Evolutionary conservation across 2,888 invertebrate genomes (phyloP), one percentile per base, ranked within the genome.

Genomic region (Pseudoips prasinana): DNA sequence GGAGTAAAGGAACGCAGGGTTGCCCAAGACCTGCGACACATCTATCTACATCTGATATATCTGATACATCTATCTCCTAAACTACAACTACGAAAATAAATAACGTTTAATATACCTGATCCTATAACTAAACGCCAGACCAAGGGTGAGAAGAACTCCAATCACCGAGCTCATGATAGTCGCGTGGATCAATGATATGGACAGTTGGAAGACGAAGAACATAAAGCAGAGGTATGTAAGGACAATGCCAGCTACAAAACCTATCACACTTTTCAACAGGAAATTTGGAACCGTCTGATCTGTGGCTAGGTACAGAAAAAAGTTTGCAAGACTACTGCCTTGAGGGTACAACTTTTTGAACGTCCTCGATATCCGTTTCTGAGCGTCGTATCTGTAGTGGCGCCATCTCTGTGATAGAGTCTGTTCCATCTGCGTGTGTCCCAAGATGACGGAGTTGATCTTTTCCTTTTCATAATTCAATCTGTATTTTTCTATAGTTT

Each of bases 141-240:
- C 93, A 37, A 94, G 69, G 1, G 92, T 92, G 11, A 94, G 76
- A 38, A 92, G 72, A 5, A 91, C 78, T 7, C 93, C 93, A 48
- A 93, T 81, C 23, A 92, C 49, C 1, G 91, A 90, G 58, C 92
- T 92, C 58, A 92, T 73, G 19, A 92, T 67, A 0, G 92, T 92
- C 0, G 93, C 92, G 10, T 90, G 86, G 0, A 90, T 78, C 1
- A 93, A 66, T 1, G 90, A 90, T 59, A 92, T 90, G 30, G 92
- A 91, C 27, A 93, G 60, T 68, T 93, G 92, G 45, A 92, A 90
- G 0, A 93, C 91, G 48, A 93, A 90, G 63, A 93, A 92, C 66
- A 92, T 83, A 60, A 93, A 93, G 57, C 92, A 90, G 22, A 93
- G 71, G 57, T 92, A 92, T 0, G 93, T 93, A 25, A 93, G 67